Base-by-base conservation (phyloP, 2,113 vertebrate species). In the Pluvianellus socialis region DNA sequence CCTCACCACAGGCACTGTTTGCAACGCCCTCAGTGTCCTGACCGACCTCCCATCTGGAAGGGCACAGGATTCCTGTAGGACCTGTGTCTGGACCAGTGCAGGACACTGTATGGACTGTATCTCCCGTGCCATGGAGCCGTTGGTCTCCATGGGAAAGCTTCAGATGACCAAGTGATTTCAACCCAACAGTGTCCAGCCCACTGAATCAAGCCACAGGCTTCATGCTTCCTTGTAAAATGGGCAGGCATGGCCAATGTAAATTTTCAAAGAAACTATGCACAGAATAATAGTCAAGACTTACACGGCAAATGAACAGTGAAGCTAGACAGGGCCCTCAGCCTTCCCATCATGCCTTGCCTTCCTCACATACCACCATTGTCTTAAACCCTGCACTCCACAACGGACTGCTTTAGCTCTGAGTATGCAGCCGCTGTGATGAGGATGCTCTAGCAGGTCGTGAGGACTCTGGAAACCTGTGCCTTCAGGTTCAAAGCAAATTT, bases 301-400 rank as follows among this genome's bases (percentile, higher is more conserved):
- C 26, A 21, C 0, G 1, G 24, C 28, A 56, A 65, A 52, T 7
- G 4, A 56, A 56, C 6, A 8, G 52, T 33, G 68, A 71, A 26
- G 13, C 18, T 42, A 28, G 30, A n/a, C 62, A n/a, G 27, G 13
- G 21, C 42, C 63, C 72, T 56, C 33, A 61, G 24, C 33, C 33
- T 70, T 83, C 28, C 20, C 6, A 1, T 33, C 42, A 11, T 6
- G 12, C 16, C 12, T 90, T 61, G 17, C 21, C 42, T 58, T 52
- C 52, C 77, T 42, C 33, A 66, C 0, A 0, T 23, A 42, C 26
- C 1, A 0, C 20, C 38, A 33, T 21, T 1, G 0, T n/a, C 66
- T 49, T 24, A 26, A 3, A 0, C 50, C 63, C 9, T 4, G 15
- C 27, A 6, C 12, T 6, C 49, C 9, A 3, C 66, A 19, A 7